Evolutionary conservation across 2,888 invertebrate species (phyloP), one percentile per base, ranked within the genome.

Genomic region (Steinernema hermaphroditum): DNA sequence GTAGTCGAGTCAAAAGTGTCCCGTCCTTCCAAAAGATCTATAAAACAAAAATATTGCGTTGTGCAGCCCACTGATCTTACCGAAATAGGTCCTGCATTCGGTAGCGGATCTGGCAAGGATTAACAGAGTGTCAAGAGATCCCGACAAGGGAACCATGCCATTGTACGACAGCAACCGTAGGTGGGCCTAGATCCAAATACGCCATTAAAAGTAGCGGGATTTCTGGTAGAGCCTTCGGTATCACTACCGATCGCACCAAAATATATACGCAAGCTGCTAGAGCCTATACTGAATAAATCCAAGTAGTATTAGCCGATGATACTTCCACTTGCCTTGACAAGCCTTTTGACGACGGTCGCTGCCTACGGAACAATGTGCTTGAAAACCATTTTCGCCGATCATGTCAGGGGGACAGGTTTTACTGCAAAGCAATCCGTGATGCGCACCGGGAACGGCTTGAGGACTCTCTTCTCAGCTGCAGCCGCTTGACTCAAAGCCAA

Each of bases 231-330:
- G 0, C 98, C 98, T 1, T 98, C 98, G 0, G 97, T 96, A 86
- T 99, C 98, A 0, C 97, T 96, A 0, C 96, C 96, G 72, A 99
- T 90, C 0, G 94, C 93, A 6, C 92, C 97, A 88, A 91, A 93
- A 82, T 84, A 78, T 74, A 88, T 86, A 71, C 88, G 87, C 2
- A 80, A 78, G 24, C 80, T 80, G 6, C 83, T 80, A 1, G 84
- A 83, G n/a, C 98, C 98, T 97, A 99, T 98, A 0, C 93, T 96
- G 90, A 96, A 99, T 89, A 98, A 94, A 88, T 99, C 98, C 88
- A 98, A 90, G 88, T 99, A 99, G 29, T 94, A 93, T 90, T 98
- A 98, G 0, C 97, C 98, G 34, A 96, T 89, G 1, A 96, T 68
- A 62, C 83, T 84, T 43, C 82, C 85, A 19, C 82, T 82, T 80